phyloP scores from a whole-genome alignment of 2,888 invertebrate genomes.

The Cordylochernes scorpioides region DNA sequence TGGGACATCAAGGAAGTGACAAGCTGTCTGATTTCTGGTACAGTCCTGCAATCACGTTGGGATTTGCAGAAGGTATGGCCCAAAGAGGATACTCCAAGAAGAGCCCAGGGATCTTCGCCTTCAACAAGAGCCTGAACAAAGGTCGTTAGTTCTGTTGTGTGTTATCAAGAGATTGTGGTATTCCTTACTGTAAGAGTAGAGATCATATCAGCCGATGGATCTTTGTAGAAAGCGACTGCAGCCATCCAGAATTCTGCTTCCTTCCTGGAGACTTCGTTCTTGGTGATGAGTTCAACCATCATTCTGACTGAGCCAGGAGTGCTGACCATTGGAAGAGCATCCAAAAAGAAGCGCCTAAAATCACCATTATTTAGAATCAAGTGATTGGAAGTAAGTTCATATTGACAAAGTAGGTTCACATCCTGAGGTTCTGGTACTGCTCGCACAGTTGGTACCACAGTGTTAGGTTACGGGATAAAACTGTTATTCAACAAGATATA shows the following conservation, averaged over 20 bases:
- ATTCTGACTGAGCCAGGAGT: slow-evolving; percentile 11
- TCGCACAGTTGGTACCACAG: too few relatives aligned
- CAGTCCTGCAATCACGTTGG: slow-evolving; percentile 3
- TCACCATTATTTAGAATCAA: too few relatives aligned
- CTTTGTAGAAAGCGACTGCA: slow-evolving; percentile 9
- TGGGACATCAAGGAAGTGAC: slow-evolving; percentile 5
- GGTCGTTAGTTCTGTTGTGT: too few relatives aligned
- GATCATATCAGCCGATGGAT: slow-evolving; percentile 8
- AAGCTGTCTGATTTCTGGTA: slow-evolving; percentile 3
- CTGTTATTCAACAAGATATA: too few relatives aligned
- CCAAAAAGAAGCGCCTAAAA: slow-evolving; percentile 11
- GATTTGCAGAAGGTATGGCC: slow-evolving; percentile 10
- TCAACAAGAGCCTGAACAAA: too few relatives aligned
- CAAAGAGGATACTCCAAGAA: slow-evolving; percentile 13
- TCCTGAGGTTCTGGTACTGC: too few relatives aligned
- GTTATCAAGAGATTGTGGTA: too few relatives aligned
- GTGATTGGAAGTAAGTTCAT: too few relatives aligned
- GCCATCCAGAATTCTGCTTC: slow-evolving; percentile 9
- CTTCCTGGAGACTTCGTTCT: slow-evolving; percentile 3
- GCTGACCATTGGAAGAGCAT: slow-evolving; percentile 13
- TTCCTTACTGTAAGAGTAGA: slow-evolving; percentile 7
- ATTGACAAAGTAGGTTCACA: too few relatives aligned
- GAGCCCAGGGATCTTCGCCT: too few relatives aligned
- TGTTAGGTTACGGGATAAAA: too few relatives aligned
- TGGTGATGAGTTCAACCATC: slow-evolving; percentile 10